A percentile compares a stretch with the other conserved stretches of the same genome.
Conservation (phyloP, 2,113 vertebrate genomes). For the Clarias batrachus region DNA sequence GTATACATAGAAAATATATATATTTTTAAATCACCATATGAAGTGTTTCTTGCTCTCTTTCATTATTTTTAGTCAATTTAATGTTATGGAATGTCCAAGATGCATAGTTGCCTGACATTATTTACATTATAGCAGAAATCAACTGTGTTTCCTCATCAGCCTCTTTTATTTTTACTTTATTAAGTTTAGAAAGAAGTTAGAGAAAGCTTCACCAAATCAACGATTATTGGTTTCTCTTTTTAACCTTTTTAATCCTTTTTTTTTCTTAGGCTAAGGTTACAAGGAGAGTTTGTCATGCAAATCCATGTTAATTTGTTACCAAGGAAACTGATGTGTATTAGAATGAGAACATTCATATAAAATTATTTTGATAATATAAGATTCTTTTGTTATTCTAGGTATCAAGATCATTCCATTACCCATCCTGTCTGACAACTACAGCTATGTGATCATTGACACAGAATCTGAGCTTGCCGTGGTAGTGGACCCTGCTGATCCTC, state of each 20-base stretch:
- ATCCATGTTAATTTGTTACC: neutral
- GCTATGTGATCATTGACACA: conserved; percentile 92
- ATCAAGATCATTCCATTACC: conserved; percentile 94
- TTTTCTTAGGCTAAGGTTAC: neutral
- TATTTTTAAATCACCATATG: neutral
- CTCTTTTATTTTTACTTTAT: neutral
- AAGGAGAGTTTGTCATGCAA: neutral
- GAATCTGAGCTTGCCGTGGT: conserved; percentile 77
- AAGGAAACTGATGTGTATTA: neutral
- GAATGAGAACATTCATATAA: neutral
- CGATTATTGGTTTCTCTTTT: neutral
- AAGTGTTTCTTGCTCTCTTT: neutral
- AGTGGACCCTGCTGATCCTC: conserved; percentile 90
- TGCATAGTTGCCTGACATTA: neutral
- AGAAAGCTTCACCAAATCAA: neutral
- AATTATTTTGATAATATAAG: neutral
- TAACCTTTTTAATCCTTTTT: neutral
- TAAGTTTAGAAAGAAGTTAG: neutral
- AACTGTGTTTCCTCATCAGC: neutral
- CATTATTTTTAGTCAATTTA: neutral
- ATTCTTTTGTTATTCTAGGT: conserved; percentile 66
- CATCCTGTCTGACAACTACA: conserved; percentile 93
- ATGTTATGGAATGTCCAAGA: neutral
- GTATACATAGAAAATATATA: neutral
- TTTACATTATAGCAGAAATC: neutral